Conservation (phyloP, 1,140 invertebrate species). For the Solenopsis invicta region DNA sequence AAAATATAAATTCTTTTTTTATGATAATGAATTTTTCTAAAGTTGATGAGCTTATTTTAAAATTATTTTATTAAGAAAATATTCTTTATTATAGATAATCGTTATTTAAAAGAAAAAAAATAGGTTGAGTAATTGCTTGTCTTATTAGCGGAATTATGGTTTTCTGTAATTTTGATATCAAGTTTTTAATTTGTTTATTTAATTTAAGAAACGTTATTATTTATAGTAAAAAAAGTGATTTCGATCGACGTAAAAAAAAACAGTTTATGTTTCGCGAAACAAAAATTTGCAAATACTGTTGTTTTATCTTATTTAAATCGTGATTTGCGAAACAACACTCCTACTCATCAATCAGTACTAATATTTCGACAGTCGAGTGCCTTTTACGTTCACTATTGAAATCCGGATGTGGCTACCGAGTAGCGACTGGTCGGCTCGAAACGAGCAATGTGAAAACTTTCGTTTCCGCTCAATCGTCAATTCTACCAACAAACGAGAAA, state of each 20-base stretch:
- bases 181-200: background rate
- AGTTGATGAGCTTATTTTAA: too few relatives aligned
- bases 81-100: too few relatives aligned
- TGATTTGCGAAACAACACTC: slow-evolving; percentile 32
- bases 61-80: too few relatives aligned
- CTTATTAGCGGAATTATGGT: too few relatives aligned
- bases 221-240: background rate
- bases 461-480: slow-evolving; percentile 60
- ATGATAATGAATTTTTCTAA: too few relatives aligned
- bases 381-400: slow-evolving; percentile 57
- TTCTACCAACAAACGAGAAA: slow-evolving; percentile 60
- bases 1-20: too few relatives aligned
- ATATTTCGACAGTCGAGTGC: slow-evolving; percentile 53
- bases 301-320: slow-evolving; percentile 6
- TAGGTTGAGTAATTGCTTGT: too few relatives aligned
- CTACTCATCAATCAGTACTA: slow-evolving; percentile 38
- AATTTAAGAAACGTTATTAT: background rate
- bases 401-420: slow-evolving; percentile 52
- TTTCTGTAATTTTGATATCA: background rate
- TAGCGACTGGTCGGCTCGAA: slow-evolving; percentile 13
- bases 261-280: background rate
- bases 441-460: slow-evolving; percentile 59
- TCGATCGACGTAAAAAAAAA: background rate
- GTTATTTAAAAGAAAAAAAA: too few relatives aligned
- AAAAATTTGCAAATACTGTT: background rate